A percentile compares a stretch with the other conserved stretches of the same genome.
Conservation (phyloP, 2,113 vertebrate species). For the Scomber colias region DNA sequence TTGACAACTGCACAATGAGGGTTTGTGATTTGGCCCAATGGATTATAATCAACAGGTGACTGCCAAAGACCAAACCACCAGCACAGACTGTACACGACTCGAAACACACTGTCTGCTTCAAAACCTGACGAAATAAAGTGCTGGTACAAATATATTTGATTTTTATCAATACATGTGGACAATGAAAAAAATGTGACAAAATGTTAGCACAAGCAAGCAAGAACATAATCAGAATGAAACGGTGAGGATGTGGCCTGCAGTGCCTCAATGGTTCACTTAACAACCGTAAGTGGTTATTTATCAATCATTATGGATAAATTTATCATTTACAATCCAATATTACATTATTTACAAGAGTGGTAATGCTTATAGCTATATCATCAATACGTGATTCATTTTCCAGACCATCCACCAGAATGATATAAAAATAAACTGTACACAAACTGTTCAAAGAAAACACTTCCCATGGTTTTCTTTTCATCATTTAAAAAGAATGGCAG, state of each 20-base stretch:
- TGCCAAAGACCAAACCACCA: slow-evolving; percentile 63
- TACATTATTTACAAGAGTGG: slow-evolving; percentile 91
- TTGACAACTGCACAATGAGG: slow-evolving; percentile 55
- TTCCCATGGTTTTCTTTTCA: slow-evolving; percentile 82
- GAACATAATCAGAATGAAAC: slow-evolving; percentile 60
- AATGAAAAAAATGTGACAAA: slow-evolving; percentile 65
- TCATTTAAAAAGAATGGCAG: slow-evolving; percentile 88
- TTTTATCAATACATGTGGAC: slow-evolving; percentile 82
- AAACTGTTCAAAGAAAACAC: slow-evolving; percentile 86
- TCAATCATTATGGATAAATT: slow-evolving; percentile 81
- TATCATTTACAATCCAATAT: slow-evolving; percentile 91
- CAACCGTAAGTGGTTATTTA: slow-evolving; percentile 77
- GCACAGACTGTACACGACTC: slow-evolving; percentile 69
- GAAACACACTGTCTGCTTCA: slow-evolving; percentile 68
- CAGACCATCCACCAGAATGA: slow-evolving; percentile 86
- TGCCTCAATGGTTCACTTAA: slow-evolving; percentile 69
- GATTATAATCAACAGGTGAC: slow-evolving; percentile 59
- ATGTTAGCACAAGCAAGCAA: slow-evolving; percentile 46
- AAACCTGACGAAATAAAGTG: slow-evolving; percentile 87
- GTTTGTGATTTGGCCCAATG: slow-evolving; percentile 65
- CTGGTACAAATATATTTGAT: slow-evolving; percentile 82
- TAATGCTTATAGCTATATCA: slow-evolving; percentile 84
- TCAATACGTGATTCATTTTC: slow-evolving; percentile 79
- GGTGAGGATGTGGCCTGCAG: slow-evolving; percentile 71
- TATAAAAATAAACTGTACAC: slow-evolving; percentile 95